Conservation (phyloP, 1,140 invertebrate species). For the Drosophila arizonae region DNA sequence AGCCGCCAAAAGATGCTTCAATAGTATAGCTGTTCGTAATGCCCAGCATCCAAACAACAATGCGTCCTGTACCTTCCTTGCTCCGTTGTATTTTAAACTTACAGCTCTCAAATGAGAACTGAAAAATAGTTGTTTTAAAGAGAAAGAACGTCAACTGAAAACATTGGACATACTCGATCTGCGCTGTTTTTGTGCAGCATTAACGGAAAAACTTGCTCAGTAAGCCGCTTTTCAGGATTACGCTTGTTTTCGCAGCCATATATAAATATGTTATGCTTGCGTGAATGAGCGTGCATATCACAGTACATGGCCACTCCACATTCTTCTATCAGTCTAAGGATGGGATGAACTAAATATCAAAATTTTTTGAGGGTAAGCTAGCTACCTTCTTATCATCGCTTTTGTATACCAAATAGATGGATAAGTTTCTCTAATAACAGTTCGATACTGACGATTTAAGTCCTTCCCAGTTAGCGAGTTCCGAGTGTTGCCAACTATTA, state of each 20-base stretch:
- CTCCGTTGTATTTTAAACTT: slow-evolving; percentile 96
- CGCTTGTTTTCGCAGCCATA: slow-evolving; percentile 97
- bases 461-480: slow-evolving; percentile 94
- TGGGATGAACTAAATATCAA: background rate
- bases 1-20: slow-evolving; percentile 96
- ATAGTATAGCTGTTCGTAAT: slow-evolving; percentile 97
- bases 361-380: background rate
- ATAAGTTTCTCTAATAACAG: slow-evolving; percentile 93
- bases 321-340: slow-evolving; percentile 92
- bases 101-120: slow-evolving; percentile 97
- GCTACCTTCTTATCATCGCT: slow-evolving; percentile 90
- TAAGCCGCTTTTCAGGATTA: slow-evolving; percentile 89
- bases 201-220: slow-evolving; percentile 95
- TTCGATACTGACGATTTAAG: slow-evolving; percentile 94
- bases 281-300: slow-evolving; percentile 97
- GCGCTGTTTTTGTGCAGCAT: slow-evolving; percentile 96
- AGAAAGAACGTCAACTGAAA: background rate
- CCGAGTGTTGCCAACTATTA: slow-evolving; percentile 95
- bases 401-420: slow-evolving; percentile 97
- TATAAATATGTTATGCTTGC: slow-evolving; percentile 97
- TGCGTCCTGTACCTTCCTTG: slow-evolving; percentile 96
- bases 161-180: slow-evolving; percentile 88
- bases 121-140: slow-evolving; percentile 22
- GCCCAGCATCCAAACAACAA: slow-evolving; percentile 97
- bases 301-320: slow-evolving; percentile 96